Base-by-base conservation (phyloP, 2,797 vertebrate genomes). In the Aeoliscus strigatus region DNA sequence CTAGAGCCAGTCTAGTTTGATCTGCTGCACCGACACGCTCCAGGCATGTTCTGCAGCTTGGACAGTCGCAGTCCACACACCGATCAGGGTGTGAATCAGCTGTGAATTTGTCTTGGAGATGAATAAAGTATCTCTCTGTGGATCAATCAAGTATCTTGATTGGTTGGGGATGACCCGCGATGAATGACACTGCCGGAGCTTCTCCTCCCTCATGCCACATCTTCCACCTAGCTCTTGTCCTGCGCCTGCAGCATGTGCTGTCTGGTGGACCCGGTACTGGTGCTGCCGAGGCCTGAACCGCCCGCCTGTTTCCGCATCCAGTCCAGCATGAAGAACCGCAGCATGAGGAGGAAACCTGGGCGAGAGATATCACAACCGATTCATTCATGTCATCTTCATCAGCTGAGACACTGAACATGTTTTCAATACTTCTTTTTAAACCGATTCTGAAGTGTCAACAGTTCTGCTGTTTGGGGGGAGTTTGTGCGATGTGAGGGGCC, bases 301-400 rank as follows among this genome's bases (percentile, higher is more conserved):
- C 13, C 35, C 0, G 58, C 17, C 26, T 60, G 62, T 2, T 70
- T 84, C 32, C 65, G 55, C 53, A 88, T 73, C 63, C 70, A 56
- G 54, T 84, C 73, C 66, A 89, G 69, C 44, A 83, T 28, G 25
- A 11, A 84, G 81, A 83, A 87, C 27, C 88, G 83, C 51, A 89
- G 57, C 83, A 88, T 86, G 36, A 90, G 62, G 44, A 89, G 50
- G 72, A 89, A 86, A 1, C 88, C 88, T 90, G 72, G 4, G 2
- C 4, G 14, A 7, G 12, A 16, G 13, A 28, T n/a, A 46, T 1
- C 10, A 40, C 9, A 39, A 36, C 10, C 8, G 17, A 37, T 5
- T 40, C 1, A 2, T n/a, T 27, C 8, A 10, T 27, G 24, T 32
- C 28, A 14, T 35, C 3, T 0, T 10, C 6, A 4, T 5, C 3